A percentile compares a stretch with the other conserved stretches of the same genome.
Conservation (phyloP, 2,113 vertebrate genomes). For the Geococcyx californianus region DNA sequence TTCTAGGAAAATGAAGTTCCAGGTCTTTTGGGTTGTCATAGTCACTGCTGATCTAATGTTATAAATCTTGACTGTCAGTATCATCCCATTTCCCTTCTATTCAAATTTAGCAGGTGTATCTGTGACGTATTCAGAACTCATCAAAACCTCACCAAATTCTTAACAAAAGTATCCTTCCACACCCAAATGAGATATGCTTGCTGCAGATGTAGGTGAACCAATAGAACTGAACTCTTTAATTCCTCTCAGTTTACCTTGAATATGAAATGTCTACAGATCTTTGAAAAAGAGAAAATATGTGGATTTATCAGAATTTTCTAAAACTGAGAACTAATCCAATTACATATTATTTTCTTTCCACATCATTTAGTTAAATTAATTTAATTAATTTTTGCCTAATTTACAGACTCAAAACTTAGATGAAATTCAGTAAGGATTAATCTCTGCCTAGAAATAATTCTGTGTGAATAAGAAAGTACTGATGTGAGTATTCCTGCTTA, state of each 20-base stretch:
- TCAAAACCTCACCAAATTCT: background rate
- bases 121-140: background rate
- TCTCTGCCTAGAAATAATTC: background rate
- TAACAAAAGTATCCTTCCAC: background rate
- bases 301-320: background rate
- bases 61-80: background rate
- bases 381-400: slow-evolving; percentile 1
- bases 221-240: background rate
- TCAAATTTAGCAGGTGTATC: background rate
- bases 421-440: background rate
- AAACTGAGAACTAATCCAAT: background rate
- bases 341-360: background rate
- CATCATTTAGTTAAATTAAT: background rate
- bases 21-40: background rate
- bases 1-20: background rate
- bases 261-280: background rate
- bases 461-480: background rate
- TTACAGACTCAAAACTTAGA: background rate
- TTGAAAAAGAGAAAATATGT: background rate
- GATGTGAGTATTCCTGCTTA: background rate
- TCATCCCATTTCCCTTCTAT: background rate
- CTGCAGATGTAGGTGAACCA: background rate
- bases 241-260: background rate
- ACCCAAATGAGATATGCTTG: background rate
- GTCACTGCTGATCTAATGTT: background rate